A percentile compares a stretch with the other conserved stretches of the same genome.
Conservation (phyloP, 2,888 invertebrate genomes). For the Pandemis corylana region DNA sequence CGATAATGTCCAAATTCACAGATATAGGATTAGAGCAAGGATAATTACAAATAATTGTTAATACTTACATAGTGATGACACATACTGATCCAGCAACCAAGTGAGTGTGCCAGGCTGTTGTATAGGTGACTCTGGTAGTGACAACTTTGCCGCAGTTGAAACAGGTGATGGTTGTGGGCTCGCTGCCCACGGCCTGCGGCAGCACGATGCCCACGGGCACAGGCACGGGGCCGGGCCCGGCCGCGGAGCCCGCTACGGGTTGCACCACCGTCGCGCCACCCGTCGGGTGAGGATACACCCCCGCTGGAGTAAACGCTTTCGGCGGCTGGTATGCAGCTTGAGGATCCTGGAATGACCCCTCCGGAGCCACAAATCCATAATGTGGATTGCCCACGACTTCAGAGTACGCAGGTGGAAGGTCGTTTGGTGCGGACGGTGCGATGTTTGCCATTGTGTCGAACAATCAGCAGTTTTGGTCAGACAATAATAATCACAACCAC, state of each 20-base stretch:
- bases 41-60: background rate
- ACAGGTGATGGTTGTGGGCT: conserved; percentile 77
- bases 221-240: conserved; percentile 56
- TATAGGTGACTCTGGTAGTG: conserved; percentile 78
- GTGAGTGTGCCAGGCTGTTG: conserved; percentile 81
- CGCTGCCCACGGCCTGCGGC: conserved; percentile 74
- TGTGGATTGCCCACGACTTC: conserved; percentile 75
- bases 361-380: conserved; percentile 68
- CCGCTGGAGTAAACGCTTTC: conserved; percentile 73
- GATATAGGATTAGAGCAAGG: background rate
- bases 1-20: too few relatives aligned
- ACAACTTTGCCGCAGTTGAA: conserved; percentile 78
- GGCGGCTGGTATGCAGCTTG: conserved; percentile 58
- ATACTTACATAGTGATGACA: conserved; percentile 77
- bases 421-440: conserved; percentile 66
- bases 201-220: conserved; percentile 70
- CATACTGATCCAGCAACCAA: conserved; percentile 79
- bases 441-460: conserved; percentile 61
- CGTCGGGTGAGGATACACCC: conserved; percentile 76
- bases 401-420: conserved; percentile 79
- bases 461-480: conserved; percentile 18
- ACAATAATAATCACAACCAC: conserved; percentile 31
- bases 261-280: conserved; percentile 62
- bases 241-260: conserved; percentile 59
- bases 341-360: conserved; percentile 49